Base-by-base conservation (phyloP, 2,113 vertebrate genomes). In the Brachyistius frenatus region DNA sequence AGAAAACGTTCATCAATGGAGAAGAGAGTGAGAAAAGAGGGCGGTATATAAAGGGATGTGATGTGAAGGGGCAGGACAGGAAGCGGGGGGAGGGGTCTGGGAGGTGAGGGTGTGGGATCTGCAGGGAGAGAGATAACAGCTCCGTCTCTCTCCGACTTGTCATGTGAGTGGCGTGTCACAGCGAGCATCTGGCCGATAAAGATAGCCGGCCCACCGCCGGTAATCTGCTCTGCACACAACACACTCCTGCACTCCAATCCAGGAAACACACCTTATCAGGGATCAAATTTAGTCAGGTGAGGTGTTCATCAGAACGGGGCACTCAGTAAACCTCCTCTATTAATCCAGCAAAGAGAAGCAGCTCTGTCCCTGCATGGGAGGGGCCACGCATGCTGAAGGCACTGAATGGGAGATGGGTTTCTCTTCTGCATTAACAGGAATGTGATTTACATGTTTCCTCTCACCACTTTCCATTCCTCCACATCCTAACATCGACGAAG, bases 51-150 rank as follows among this genome's bases (percentile, higher is more conserved):
- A 47, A 66, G 52, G 70, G 16, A 31, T 6, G 23, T 16, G 47
- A 81, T 69, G 47, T 31, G 49, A 62, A 57, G 66, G 54, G 68
- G 61, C 32, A 60, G 37, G 30, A n/a, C 4, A 32, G 14, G 46
- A 3, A 8, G 35, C 16, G 53, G 39, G 8, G n/a, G 3, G 41
- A 0, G 0, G 16, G 49, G 7, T 1, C 44, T 61, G 49, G 65
- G 69, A 39, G 57, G 66, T 58, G 67, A 47, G 58, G 46, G 54
- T 41, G 84, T 65, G 41, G 83, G 70, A 73, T 91, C 90, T 92
- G 91, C 54, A 84, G 74, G 54, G 77, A 77, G 9, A 49, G 72
- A 89, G 90, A 92, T 91, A 91, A 91, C 58, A 11, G 57, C 56
- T 2, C 75, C 62, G 60, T 65, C 73, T 71, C 71, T 58, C 7